Evolutionary conservation across 2,113 vertebrate genomes (phyloP).

Genomic region (Cyanoramphus novaezelandiae): DNA sequence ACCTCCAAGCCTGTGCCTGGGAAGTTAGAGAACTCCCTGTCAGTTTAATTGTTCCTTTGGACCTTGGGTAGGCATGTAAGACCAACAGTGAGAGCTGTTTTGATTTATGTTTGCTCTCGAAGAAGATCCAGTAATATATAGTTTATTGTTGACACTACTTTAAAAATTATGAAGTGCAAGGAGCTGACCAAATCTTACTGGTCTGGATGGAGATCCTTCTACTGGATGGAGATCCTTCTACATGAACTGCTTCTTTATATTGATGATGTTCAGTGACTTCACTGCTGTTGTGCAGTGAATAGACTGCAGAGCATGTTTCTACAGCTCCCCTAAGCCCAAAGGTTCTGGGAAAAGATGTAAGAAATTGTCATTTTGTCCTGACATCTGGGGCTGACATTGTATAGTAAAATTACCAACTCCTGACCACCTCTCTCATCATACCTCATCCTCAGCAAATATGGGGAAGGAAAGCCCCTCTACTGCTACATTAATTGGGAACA

Average conservation of each 20-base stretch:
- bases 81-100: not conserved
- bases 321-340: not conserved
- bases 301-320: not conserved
- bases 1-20: not conserved
- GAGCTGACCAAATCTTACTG: not conserved
- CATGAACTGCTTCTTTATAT: not conserved
- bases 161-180: not conserved
- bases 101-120: not conserved
- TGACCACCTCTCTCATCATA: not conserved
- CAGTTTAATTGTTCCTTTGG: not conserved
- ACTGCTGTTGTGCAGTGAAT: not conserved
- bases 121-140: not conserved
- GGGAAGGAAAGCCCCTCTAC: not conserved
- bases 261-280: not conserved
- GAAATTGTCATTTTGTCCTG: not conserved
- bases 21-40: not conserved
- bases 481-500: not conserved
- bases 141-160: not conserved
- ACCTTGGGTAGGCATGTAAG: not conserved
- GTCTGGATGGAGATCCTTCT: not conserved
- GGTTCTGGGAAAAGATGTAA: not conserved
- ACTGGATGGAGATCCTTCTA: not conserved
- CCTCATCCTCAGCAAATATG: not conserved
- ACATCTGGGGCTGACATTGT: not conserved
- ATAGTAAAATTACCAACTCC: not conserved